Evolutionary conservation across 2,888 invertebrate species (phyloP), one percentile per base, ranked within the genome.

Genomic region (Brachypterus glaber): DNA sequence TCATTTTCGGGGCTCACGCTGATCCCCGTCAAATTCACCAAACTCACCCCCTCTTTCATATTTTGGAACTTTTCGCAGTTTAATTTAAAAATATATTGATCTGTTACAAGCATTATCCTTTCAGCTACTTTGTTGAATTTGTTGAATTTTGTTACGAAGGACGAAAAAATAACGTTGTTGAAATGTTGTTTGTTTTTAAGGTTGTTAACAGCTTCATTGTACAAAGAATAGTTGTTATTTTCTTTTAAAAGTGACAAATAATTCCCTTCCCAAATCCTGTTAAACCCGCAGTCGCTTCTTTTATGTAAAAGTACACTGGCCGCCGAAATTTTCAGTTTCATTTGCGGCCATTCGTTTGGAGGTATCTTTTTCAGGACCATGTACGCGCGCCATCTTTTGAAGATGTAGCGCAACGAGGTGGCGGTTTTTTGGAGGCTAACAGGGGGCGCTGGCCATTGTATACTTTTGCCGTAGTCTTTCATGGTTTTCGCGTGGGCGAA

Each of bases 81-180:
- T 51, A 96, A 69, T 61, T 95, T 95, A 68, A 83, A 92, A 48
- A 96, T 76, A 18, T 76, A 77, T 14, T 74, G 72, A 49, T 92
- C 91, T 0, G 93, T 92, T 44, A 96, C 69, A 17, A 92, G 73
- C 46, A 96, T 67, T n/a, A 87, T 89, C 38, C 96, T 74, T 61
- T 91, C 90, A 0, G 91, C 85, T 4, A 55, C 52, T 48, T 76
- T 75, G 57, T 71, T 72, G 52, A 72, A 73, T 47, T 72, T 72
- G 58, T 79, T 80, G 53, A 82, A 81, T 66, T 83, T 84, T 55
- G 76, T 74, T 14, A 82, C 70, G 47, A 71, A 72, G 37, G 78
- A 77, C 16, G 82, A 81, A 65, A 83, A 82, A 42, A 81, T 57
- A 7, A 78, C 68, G 43, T 66, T 58, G 4, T 66, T 57, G 57